A percentile compares a stretch with the other conserved stretches of the same genome.
Conservation (phyloP, 2,113 vertebrate species). For the Myocastor coypus region DNA sequence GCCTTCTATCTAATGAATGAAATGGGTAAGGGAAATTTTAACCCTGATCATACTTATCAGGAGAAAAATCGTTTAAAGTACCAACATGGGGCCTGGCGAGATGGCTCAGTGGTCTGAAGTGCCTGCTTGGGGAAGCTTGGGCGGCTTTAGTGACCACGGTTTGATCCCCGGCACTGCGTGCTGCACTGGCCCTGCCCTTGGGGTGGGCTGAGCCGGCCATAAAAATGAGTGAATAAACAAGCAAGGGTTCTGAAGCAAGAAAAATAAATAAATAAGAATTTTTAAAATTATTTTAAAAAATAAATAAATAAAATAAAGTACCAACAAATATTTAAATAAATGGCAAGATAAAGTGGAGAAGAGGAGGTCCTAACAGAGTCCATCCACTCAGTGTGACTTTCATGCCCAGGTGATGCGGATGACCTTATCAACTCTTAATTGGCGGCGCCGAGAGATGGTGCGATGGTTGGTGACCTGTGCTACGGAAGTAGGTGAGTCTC, state of each 20-base stretch:
- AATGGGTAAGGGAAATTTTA: neutral
- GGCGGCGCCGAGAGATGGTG: conserved; percentile 99
- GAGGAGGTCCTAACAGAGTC: neutral
- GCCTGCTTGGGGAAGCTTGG: too few species aligned
- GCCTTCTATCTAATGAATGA: neutral
- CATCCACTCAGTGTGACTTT: conserved; percentile 50
- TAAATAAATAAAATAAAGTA: too few species aligned
- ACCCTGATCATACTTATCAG: neutral
- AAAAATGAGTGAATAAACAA: too few species aligned
- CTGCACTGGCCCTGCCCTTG: too few species aligned
- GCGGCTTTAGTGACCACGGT: too few species aligned
- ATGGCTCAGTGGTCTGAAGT: too few species aligned
- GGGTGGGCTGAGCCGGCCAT: too few species aligned
- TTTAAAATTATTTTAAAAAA: too few species aligned
- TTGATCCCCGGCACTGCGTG: too few species aligned
- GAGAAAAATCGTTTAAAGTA: neutral
- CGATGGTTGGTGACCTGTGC: conserved; percentile 99
- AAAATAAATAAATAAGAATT: too few species aligned
- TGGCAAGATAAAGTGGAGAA: neutral
- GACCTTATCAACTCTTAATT: conserved; percentile 98
- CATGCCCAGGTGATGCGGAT: conserved; percentile 96
- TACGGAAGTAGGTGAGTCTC: conserved; percentile 97
- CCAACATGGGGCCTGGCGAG: too few species aligned
- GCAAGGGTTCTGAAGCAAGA: too few species aligned
- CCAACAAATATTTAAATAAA: conserved; percentile 31